Evolutionary conservation across 92 coral and sea anemone species (phyloP), one percentile per base, ranked within the genome.

Genomic region (Heteractis magnifica): DNA sequence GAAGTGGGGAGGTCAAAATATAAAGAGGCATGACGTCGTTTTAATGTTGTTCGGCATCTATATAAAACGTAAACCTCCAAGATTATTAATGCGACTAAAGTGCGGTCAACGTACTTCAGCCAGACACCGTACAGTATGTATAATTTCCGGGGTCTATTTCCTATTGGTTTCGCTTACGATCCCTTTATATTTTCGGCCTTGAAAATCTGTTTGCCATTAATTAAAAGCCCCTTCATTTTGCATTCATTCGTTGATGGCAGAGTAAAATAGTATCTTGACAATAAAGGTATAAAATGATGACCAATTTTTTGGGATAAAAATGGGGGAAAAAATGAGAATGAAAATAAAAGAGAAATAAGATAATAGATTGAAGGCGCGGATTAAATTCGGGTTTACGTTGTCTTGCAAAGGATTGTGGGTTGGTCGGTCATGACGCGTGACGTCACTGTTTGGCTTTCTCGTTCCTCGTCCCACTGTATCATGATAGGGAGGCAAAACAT

Each of bases 371-470:
- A 62, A 75, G 82, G 81, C 65, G 75, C 76, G 81, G 81, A 76
- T 23, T 3, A 5, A 75, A 52, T 34, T 34, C 44, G 44, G 44
- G 73, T 5, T 51, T 14, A 6, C n/a, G 59, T 21, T 6, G 10
- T 19, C 4, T 18, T 52, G 87, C 80, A 77, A 77, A 19, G 81
- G 50, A 84, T 68, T 53, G 26, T 65, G 83, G 99, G 92, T 72
- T 78, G 74, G 91, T 75, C 89, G 93, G 95, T 93, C 89, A 82
- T 76, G 92, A 88, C 83, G 94, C 68, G 96, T 96, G 99, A 96
- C 99, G 99, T 96, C 99, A 96, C 94, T 87, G 94, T 88, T 91
- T 89, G 84, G 85, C 88, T 85, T 82, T 77, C 71, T 78, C 58
- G 73, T 74, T 83, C 77, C 90, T 89, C 83, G 89, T 89, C 92